These are phyloP conservation scores for Galeopterus variegatus DNA, from an alignment of 2,113 vertebrate species.

Conservation along the genomic window DNA sequence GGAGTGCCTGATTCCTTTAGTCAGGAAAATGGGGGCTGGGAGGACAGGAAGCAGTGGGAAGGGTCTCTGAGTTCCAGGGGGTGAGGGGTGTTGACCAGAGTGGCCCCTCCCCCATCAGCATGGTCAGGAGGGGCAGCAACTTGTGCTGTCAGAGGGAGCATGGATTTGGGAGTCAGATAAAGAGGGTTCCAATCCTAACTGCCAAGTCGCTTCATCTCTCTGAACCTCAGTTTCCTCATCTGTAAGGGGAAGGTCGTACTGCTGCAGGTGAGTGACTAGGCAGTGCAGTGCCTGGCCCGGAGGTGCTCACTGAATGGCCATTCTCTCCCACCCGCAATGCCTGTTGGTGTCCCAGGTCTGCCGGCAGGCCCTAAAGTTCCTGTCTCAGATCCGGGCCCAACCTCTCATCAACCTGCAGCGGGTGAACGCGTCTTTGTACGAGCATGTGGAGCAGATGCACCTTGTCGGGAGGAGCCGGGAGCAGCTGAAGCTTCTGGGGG, in stretches of 20 bases:
- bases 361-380: conserved; percentile 91
- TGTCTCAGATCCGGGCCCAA: conserved; percentile 92
- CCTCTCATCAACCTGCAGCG: conserved; percentile 94
- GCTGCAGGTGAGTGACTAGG: no score
- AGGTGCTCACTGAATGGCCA: neutral
- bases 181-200: neutral
- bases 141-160: neutral
- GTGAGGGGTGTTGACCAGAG: neutral
- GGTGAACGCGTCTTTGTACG: conserved; percentile 93
- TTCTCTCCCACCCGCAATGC: neutral
- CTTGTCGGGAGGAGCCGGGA: conserved; percentile 89
- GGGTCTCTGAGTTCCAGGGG: neutral
- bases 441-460: conserved; percentile 92
- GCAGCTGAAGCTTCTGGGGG: conserved; percentile 95
- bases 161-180: neutral
- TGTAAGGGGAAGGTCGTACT: neutral
- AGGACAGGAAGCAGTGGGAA: conserved; percentile 43
- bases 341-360: conserved; percentile 89
- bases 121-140: neutral
- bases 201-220: neutral
- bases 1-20: conserved; percentile 42
- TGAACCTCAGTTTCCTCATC: neutral
- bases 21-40: conserved; percentile 34
- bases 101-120: neutral
- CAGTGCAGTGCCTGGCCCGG: neutral